Conservation (phyloP, 2,888 invertebrate genomes). For the Eupithecia abbreviata region DNA sequence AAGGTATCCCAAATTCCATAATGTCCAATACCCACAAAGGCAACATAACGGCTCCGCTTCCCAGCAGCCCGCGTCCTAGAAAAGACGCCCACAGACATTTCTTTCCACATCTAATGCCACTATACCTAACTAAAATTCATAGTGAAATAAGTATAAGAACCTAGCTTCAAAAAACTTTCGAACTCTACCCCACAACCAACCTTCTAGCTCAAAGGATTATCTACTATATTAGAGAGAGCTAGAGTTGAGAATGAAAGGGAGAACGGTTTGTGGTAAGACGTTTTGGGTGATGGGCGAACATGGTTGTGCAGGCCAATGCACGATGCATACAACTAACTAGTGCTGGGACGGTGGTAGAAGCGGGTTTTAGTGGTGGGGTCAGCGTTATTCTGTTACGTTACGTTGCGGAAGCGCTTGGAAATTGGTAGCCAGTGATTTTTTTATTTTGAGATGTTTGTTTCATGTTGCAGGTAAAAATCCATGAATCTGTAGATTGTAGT, state of each 20-base stretch:
- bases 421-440: background rate
- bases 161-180: slow-evolving; percentile 74
- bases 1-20: slow-evolving; percentile 31
- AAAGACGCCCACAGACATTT: slow-evolving; percentile 80
- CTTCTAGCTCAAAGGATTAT: background rate
- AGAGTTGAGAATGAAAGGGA: slow-evolving; percentile 44
- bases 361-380: slow-evolving; percentile 48
- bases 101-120: slow-evolving; percentile 76
- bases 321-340: slow-evolving; percentile 84
- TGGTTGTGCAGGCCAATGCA: slow-evolving; percentile 83
- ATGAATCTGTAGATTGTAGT: background rate
- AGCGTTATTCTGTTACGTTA: slow-evolving; percentile 32
- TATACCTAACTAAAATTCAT: slow-evolving; percentile 83
- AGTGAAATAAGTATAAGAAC: slow-evolving; percentile 82
- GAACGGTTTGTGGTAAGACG: slow-evolving; percentile 47
- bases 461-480: background rate
- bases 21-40: slow-evolving; percentile 20
- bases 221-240: background rate
- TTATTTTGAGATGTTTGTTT: background rate
- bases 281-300: slow-evolving; percentile 52
- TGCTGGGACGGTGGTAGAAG: slow-evolving; percentile 60
- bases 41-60: slow-evolving; percentile 67
- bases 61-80: slow-evolving; percentile 80
- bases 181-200: slow-evolving; percentile 26
- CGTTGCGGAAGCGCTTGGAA: background rate